Conservation (phyloP, 2,888 invertebrate species). For the Conomelus anceps region DNA sequence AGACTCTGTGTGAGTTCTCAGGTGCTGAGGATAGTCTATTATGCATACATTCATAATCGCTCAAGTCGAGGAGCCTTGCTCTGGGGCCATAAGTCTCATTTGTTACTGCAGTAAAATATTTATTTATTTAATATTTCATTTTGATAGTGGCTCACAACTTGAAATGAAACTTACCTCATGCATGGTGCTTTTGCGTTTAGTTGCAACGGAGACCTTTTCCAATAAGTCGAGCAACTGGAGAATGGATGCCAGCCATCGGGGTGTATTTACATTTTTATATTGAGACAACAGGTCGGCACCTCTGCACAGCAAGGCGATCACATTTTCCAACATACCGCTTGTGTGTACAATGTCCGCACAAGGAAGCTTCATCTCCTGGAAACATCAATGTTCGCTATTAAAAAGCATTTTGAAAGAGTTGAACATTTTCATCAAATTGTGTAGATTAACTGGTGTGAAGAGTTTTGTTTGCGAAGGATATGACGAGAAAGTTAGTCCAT, state of each 20-base stretch:
- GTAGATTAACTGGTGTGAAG: too few species aligned
- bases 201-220: slow-evolving; percentile 64
- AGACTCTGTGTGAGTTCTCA: too few species aligned
- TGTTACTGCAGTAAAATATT: too few species aligned
- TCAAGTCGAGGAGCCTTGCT: too few species aligned
- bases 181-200: slow-evolving; percentile 59
- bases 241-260: slow-evolving; percentile 69
- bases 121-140: neutral
- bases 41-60: too few species aligned
- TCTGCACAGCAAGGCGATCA: slow-evolving; percentile 41
- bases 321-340: slow-evolving; percentile 39
- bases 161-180: slow-evolving; percentile 43
- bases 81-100: too few species aligned
- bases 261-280: slow-evolving; percentile 43
- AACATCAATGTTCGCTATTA: too few species aligned
- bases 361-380: slow-evolving; percentile 39
- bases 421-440: too few species aligned
- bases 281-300: slow-evolving; percentile 38
- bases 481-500: too few species aligned
- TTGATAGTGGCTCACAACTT: neutral
- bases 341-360: slow-evolving; percentile 52
- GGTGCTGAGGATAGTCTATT: too few species aligned
- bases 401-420: too few species aligned
- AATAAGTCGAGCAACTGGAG: slow-evolving; percentile 67
- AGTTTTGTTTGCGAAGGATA: too few species aligned